Conservation (phyloP, 2,888 invertebrate genomes). For the Mamestra brassicae region DNA sequence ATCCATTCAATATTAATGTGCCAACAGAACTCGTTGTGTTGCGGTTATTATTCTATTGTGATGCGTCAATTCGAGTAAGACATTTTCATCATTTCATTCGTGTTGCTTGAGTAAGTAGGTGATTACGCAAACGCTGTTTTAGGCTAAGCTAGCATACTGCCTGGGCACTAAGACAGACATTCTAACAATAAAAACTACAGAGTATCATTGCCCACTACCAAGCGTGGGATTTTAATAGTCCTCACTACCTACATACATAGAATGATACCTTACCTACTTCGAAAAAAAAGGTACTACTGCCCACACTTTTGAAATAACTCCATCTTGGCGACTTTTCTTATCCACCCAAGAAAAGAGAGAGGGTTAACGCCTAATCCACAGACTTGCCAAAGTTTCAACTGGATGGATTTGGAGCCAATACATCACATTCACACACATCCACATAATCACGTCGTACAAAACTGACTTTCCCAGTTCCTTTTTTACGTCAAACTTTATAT, state of each 20-base stretch:
- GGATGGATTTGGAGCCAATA: background rate
- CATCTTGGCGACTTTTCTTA: slow-evolving; percentile 6
- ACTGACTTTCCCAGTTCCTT: background rate
- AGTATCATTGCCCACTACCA: background rate
- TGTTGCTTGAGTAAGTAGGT: slow-evolving; percentile 41
- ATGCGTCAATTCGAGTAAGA: slow-evolving; percentile 20
- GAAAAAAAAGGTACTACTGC: background rate
- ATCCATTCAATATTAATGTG: slow-evolving; percentile 40
- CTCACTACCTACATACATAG: background rate
- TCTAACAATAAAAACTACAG: background rate
- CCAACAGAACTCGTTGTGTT: slow-evolving; percentile 22
- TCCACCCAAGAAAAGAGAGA: background rate
- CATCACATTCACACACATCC: background rate
- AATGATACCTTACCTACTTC: background rate
- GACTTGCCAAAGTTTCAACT: slow-evolving; percentile 11
- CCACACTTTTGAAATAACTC: background rate
- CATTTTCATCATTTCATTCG: slow-evolving; percentile 41
- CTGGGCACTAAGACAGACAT: background rate
- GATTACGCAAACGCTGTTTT: slow-evolving; percentile 18
- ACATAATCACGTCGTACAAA: background rate
- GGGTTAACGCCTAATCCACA: slow-evolving; percentile 4
- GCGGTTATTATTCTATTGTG: slow-evolving; percentile 23
- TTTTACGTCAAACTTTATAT: slow-evolving; percentile 8
- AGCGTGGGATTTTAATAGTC: background rate
- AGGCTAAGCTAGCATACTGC: background rate